Evolutionary conservation across 2,888 invertebrate species (phyloP), one percentile per base, ranked within the genome.

Genomic region (Thereva nobilitata): DNA sequence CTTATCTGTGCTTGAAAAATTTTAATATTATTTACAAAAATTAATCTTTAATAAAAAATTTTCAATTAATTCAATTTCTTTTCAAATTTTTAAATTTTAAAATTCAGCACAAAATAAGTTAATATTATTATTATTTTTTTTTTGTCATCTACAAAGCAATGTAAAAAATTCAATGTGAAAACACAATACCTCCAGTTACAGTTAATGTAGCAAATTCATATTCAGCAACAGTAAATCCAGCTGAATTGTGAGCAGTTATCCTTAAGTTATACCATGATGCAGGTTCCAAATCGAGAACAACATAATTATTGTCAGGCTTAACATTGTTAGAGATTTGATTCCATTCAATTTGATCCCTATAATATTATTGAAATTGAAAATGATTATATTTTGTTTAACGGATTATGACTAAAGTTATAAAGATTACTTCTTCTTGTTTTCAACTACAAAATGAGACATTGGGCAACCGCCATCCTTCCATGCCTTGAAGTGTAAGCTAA

Each of bases 381-480:
- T 45, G 47, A 61, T 52, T 37, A 45, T 54, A 47, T 42, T 44
- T 42, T 54, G 64, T 45, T 8, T 57, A 64, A 50, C 52, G 23
- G 59, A 38, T 9, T 55, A 56, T 41, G 53, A 56, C 54, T 44
- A 50, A 56, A 56, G 34, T 66, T 63, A 12, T 40, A 64, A 50
- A 44, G 76, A 81, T 82, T 83, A 94, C 94, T 92, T 93, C 80
- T 92, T 92, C 82, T 93, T 94, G 78, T 95, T 93, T 82, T 95
- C 95, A 57, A 97, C 93, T 70, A 96, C 95, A 79, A 95, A 97
- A 79, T 95, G 93, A 71, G 91, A 86, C 92, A 97, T 95, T 12
- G 95, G 93, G 78, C 97, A 97, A 68, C 96, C 95, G 65, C 95
- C 95, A 79, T 94, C 94, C 68, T 91, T 89, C 97, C 97, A 97